phyloP scores from a whole-genome alignment of 2,888 invertebrate genomes.

The Drosophila robusta region DNA sequence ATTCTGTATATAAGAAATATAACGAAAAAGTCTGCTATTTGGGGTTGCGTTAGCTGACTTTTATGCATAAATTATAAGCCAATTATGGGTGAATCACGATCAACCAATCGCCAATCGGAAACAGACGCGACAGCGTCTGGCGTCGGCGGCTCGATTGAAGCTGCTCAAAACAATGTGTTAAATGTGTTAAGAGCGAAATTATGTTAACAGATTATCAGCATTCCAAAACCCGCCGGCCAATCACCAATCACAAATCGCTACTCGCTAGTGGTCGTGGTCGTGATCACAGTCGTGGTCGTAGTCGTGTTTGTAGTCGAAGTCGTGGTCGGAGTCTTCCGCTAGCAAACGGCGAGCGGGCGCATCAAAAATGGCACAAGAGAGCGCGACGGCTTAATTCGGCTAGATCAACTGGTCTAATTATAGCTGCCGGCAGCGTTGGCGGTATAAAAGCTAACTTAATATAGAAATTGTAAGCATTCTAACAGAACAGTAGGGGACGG shows the following conservation, averaged over 20 bases:
- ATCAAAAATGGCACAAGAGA: slow-evolving; percentile 39
- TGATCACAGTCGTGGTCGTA: slow-evolving; percentile 11
- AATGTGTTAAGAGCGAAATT: slow-evolving; percentile 80
- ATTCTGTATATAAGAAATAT: slow-evolving; percentile 67
- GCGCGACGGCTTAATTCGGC: slow-evolving; percentile 61
- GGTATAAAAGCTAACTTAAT: slow-evolving; percentile 76
- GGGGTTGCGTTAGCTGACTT: slow-evolving; percentile 50
- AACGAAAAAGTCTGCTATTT: slow-evolving; percentile 63
- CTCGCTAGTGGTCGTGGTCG: slow-evolving; percentile 20
- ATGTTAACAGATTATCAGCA: slow-evolving; percentile 79
- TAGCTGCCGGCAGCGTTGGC: slow-evolving; percentile 62
- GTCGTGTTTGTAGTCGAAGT: slow-evolving; percentile 20
- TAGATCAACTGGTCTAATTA: slow-evolving; percentile 66
- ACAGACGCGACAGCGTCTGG: slow-evolving; percentile 40
- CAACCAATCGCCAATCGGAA: slow-evolving; percentile 64
- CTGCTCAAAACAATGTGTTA: slow-evolving; percentile 73
- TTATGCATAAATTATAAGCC: slow-evolving; percentile 76
- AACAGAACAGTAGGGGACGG: slow-evolving; percentile 54
- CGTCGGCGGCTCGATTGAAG: slow-evolving; percentile 68
- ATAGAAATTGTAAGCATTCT: slow-evolving; percentile 60
- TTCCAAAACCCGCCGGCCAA: slow-evolving; percentile 65
- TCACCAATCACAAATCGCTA: slow-evolving; percentile 36
- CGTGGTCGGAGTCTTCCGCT: slow-evolving; percentile 44
- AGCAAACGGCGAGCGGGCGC: slow-evolving; percentile 20
- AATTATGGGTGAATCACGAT: slow-evolving; percentile 78